phyloP scores from a whole-genome alignment of 1,140 invertebrate species.

The Asbolus verrucosus region DNA sequence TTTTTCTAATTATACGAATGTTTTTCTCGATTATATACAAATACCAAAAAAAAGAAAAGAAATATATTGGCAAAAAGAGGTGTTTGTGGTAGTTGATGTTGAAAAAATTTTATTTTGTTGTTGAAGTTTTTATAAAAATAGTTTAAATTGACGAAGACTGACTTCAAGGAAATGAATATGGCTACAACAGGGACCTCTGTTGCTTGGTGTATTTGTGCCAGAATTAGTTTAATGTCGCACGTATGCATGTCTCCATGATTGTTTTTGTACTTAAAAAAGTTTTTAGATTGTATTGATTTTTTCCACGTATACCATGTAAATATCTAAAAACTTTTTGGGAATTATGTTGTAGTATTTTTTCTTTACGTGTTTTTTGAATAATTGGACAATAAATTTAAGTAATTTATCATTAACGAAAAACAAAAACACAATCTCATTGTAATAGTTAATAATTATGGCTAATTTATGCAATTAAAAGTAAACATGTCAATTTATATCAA shows the following conservation, averaged over 20 bases:
- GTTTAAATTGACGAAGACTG: too few relatives aligned
- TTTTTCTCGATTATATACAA: not conserved
- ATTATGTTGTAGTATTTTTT: slow-evolving; percentile 34
- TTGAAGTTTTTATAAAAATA: too few relatives aligned
- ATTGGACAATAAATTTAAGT: slow-evolving; percentile 44
- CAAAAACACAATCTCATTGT: slow-evolving; percentile 32
- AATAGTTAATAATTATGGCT: slow-evolving; percentile 27
- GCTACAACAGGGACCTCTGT: slow-evolving; percentile 31
- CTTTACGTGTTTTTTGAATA: slow-evolving; percentile 10
- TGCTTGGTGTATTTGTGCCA: slow-evolving; percentile 32
- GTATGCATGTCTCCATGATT: slow-evolving; percentile 40
- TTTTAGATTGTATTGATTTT: slow-evolving; percentile 31
- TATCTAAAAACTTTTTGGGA: slow-evolving; percentile 31
- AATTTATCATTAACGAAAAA: slow-evolving; percentile 39
- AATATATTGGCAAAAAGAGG: not conserved
- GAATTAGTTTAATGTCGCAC: slow-evolving; percentile 40
- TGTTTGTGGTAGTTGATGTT: slow-evolving; percentile 32
- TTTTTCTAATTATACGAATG: slow-evolving; percentile 2
- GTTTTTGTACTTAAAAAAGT: slow-evolving; percentile 47
- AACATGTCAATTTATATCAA: slow-evolving; percentile 45
- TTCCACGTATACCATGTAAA: slow-evolving; percentile 2
- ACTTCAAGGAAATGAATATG: slow-evolving; percentile 10
- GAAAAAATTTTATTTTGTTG: slow-evolving; percentile 10
- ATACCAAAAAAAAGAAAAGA: too few relatives aligned
- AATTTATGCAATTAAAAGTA: slow-evolving; percentile 17